Evolutionary conservation across 2,113 vertebrate species (phyloP), one percentile per base, ranked within the genome.

Genomic region (Gobius niger): DNA sequence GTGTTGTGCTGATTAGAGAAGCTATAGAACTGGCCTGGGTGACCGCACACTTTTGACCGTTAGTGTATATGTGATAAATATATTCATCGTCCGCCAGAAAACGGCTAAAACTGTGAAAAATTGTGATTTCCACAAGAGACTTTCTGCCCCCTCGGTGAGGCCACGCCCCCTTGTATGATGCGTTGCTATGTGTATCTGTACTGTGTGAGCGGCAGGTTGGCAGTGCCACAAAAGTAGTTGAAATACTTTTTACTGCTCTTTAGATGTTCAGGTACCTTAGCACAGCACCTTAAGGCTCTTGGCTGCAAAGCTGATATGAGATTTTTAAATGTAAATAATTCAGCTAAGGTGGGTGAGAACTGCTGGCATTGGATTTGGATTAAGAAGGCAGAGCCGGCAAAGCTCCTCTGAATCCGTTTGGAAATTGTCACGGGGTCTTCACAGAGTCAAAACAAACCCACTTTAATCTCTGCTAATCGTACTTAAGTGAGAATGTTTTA

Each of bases 391-490:
- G 77, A 69, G 68, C 72, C 80, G 51, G 81, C 72, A 81, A 88
- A 86, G 83, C 82, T 82, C 75, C 76, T 83, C 76, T 83, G 82
- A 87, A 91, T 90, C 86, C 85, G 81, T 88, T 90, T 83, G 82
- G 73, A 86, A 87, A 91, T 82, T 85, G 89, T 90, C 82, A 89
- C 77, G 69, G 83, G 84, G 83, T 68, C 81, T 75, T 85, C 70
- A 79, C 78, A 87, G 85, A 88, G 76, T 87, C 83, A 84, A 89
- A 87, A 89, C 86, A 89, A 86, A 83, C 89, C 84, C 85, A 90
- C 86, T 82, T 88, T 89, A 91, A 91, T 89, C 91, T 89, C 78
- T 80, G 73, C 87, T 90, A 90, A 91, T 91, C 91, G 84, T 51
- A 86, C 87, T 89, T 89, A 89, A 91, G 90, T 88, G 80, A 83